Evolutionary conservation across 64 coral and sea anemone species (phyloP), one percentile per base, ranked within the genome.

Genomic region (Dendronephthya gigantea): DNA sequence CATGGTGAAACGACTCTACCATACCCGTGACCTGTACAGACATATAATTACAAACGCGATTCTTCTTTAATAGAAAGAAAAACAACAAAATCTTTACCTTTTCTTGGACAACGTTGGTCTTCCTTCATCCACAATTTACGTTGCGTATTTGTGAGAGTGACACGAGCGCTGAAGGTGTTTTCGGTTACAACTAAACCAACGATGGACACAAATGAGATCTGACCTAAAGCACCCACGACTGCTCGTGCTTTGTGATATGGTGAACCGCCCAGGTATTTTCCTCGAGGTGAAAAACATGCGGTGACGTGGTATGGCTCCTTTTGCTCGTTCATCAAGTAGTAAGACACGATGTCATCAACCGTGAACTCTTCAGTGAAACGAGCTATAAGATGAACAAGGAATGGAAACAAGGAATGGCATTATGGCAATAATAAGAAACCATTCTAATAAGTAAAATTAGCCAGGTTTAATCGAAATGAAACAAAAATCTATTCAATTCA

Each of bases 101-200:
- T 13, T 59, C 33, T 0, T 15, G 39, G 47, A 25, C 23, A 4
- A 13, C 13, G 13, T 48, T 83, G 83, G 10, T 66, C 58, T 6
- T 66, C 29, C 17, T 68, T 45, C 13, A 23, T 9, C 79, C 81
- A 89, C 27, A 89, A 58, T 39, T 65, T 38, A 39, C 47, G 48
- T 19, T 89, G 87, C 23, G 58, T 19, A 31, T 36, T 56, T 39
- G 13, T 83, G 2, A 89, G 55, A 66, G 82, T 62, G n/a, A 89
- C 87, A 32, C 87, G 82, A 59, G 75, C 87, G 47, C 75, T 89
- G 23, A 89, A 2, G 29, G 81, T 50, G 82, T 56, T 89, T 0
- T 79, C 48, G 59, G 87, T 83, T 17, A 89, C 65, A 30, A 82
- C 83, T 50, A 76, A 89, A 14, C 75, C 87, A 47, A 89, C 58